These are phyloP conservation scores for Parasteatoda lunata DNA, from an alignment of 2,888 invertebrate species.

Conservation along the genomic window DNA sequence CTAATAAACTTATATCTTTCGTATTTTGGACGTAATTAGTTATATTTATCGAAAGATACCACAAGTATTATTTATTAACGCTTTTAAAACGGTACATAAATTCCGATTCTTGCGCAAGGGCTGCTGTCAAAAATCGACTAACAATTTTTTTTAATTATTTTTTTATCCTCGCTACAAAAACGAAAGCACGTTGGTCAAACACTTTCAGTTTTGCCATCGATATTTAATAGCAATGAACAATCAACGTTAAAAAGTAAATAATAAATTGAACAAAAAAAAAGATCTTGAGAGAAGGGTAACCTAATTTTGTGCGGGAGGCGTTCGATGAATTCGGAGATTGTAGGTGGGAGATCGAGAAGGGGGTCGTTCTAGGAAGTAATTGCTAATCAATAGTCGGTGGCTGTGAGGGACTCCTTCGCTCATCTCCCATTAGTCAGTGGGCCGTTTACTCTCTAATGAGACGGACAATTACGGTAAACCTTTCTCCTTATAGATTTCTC, in stretches of 20 bases:
- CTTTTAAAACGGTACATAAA: too few species aligned
- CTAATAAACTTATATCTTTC: too few species aligned
- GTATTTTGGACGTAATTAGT: too few species aligned
- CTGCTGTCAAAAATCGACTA: too few species aligned
- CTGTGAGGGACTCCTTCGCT: conserved; percentile 60
- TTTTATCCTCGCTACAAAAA: too few species aligned
- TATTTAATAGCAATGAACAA: background rate
- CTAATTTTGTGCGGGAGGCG: conserved; percentile 56
- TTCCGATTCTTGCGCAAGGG: too few species aligned
- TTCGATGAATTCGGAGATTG: conserved; percentile 56
- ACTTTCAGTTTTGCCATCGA: background rate
- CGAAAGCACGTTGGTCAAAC: too few species aligned
- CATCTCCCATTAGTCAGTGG: conserved; percentile 69
- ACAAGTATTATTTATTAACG: too few species aligned
- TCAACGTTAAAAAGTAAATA: conserved; percentile 5
- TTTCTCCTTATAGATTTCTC: conserved; percentile 69
- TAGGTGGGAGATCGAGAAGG: conserved; percentile 36
- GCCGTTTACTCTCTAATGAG: conserved; percentile 69
- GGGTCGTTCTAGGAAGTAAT: conserved; percentile 61
- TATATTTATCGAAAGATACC: too few species aligned
- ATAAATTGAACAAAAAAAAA: conserved; percentile 22
- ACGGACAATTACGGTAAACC: conserved; percentile 69
- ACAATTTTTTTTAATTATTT: too few species aligned
- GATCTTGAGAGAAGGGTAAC: conserved; percentile 32
- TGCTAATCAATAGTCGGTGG: conserved; percentile 69